Conservation (phyloP, 2,797 vertebrate genomes). For the Cuniculus paca region DNA sequence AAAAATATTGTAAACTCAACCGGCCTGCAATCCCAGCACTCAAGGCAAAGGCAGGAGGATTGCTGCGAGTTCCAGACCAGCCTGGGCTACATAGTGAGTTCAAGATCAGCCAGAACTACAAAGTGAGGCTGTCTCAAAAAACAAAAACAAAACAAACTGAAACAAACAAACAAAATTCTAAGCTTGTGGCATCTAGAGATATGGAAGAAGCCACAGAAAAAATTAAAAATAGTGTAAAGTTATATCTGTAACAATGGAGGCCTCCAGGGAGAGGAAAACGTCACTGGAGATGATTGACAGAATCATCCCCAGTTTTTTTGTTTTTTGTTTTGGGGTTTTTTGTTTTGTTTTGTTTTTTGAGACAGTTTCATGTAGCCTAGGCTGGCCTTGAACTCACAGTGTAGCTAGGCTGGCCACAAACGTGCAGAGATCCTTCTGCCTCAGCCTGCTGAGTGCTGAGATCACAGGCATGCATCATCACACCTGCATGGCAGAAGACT, state of each 20-base stretch:
- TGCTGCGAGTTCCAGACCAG: no score
- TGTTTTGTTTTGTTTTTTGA: not conserved
- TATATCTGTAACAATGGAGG: not conserved
- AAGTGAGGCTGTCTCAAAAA: not conserved
- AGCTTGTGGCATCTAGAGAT: not conserved
- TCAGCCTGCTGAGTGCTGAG: not conserved
- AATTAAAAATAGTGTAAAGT: not conserved
- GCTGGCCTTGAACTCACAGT: not conserved
- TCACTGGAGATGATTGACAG: not conserved
- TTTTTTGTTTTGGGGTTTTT: no score
- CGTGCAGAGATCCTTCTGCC: not conserved
- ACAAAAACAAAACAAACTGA: not conserved
- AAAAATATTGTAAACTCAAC: not conserved
- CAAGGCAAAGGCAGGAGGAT: no score
- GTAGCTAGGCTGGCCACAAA: not conserved
- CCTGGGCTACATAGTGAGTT: no score
- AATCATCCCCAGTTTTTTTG: not conserved
- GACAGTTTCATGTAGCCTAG: not conserved
- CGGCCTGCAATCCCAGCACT: no score
- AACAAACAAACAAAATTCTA: no score
- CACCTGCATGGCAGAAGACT: no score
- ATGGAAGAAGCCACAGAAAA: not conserved
- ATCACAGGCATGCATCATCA: no score
- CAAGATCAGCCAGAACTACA: no score
- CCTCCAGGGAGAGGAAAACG: not conserved